Evolutionary conservation across 2,113 vertebrate genomes (phyloP), one percentile per base, ranked within the genome.

Genomic region (Rattus rattus): DNA sequence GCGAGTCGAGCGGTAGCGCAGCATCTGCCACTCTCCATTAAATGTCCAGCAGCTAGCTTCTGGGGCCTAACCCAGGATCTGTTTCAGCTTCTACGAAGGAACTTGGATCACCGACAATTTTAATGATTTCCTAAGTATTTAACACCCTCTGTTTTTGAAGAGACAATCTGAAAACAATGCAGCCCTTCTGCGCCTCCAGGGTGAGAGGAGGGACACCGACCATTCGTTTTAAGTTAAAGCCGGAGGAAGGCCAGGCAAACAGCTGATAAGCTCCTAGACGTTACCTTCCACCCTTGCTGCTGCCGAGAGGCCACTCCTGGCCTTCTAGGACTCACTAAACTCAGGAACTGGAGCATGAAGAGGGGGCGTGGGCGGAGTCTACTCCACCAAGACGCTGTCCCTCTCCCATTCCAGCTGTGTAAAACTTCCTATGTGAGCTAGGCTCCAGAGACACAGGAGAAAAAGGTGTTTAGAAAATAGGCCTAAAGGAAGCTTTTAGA

Each of bases 401-500:
- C 63, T 49, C 69, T 83, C 61, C 2, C 61, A 17, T 43, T 69
- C 39, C 49, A 24, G 49, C 5, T 33, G 36, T 47, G 79, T 16
- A 83, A 92, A 97, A 84, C 24, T 70, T 83, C 3, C n/a, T 7
- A 2, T 7, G 0, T 54, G 7, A 20, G 63, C 43, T 63, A 16
- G 20, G 43, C 79, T 87, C 92, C 88, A 73, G 75, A 76, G 59
- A 49, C 59, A 52, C 7, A 3, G 43, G 8, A 59, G 28, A 49
- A 30, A 49, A 90, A 14, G 7, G 33, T 56, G 11, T n/a, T 65
- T 90, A 65, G 26, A 77, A 47, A 52, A 90, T 28, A 65, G 8
- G 12, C n/a, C 75, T 56, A 88, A 84, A 91, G 13, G 14, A 91
- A 52, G 17, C 56, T 96, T 96, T 89, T 52, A 76, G 70, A 83